A percentile compares a stretch with the other conserved stretches of the same genome.
These are phyloP conservation scores for Andrena fulva DNA, from an alignment of 2,888 invertebrate species.

Conservation along the genomic window DNA sequence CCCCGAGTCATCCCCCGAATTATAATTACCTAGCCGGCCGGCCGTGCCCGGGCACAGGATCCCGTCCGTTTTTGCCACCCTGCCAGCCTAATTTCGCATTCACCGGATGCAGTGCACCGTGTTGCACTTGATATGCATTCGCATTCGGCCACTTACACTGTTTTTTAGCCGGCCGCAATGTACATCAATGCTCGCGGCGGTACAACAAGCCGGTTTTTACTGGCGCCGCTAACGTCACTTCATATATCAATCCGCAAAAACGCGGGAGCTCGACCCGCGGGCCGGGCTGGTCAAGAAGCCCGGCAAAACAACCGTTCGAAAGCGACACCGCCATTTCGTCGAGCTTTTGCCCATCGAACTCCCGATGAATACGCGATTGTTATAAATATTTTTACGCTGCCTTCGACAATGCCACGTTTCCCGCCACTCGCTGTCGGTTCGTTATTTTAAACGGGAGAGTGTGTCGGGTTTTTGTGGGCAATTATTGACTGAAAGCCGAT, in stretches of 20 bases:
- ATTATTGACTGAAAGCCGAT: no score
- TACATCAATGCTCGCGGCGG: conserved; percentile 55
- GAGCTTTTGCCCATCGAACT: conserved; percentile 1
- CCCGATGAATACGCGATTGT: conserved; percentile 26
- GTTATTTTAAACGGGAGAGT: neutral
- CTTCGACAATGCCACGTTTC: neutral
- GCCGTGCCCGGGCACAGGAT: neutral
- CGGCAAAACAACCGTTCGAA: conserved; percentile 55
- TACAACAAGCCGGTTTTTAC: conserved; percentile 52
- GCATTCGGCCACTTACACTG: conserved; percentile 49
- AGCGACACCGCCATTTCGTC: conserved; percentile 37
- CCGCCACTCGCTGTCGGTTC: neutral
- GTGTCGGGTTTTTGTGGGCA: no score
- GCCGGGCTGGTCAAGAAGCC: conserved; percentile 52
- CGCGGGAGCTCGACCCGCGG: conserved; percentile 38
- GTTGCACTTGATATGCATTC: conserved; percentile 58
- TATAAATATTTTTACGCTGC: neutral
- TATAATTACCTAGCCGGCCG: conserved; percentile 23
- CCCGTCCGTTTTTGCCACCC: conserved; percentile 32
- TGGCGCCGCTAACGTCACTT: conserved; percentile 57
- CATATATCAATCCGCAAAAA: conserved; percentile 68
- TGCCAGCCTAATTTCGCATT: conserved; percentile 49
- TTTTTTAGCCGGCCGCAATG: conserved; percentile 44
- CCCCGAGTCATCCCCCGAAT: conserved; percentile 1
- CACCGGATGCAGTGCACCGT: conserved; percentile 41